phyloP scores from a whole-genome alignment of 1,140 invertebrate genomes.

The Meloidogyne hapla region DNA sequence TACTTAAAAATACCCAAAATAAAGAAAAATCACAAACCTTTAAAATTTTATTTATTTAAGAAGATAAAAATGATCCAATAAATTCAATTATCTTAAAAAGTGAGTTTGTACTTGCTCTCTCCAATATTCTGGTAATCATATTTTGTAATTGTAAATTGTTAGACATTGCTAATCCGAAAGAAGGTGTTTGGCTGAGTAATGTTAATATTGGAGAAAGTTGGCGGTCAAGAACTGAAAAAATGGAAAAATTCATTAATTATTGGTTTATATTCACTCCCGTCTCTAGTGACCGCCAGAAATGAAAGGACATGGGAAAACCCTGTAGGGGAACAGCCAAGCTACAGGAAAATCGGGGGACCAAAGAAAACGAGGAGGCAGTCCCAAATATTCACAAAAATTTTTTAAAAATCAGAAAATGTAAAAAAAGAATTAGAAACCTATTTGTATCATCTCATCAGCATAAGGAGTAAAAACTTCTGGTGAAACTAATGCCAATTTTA shows the following conservation, averaged over 20 bases:
- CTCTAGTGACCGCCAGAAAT: too few species aligned
- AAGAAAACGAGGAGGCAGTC: too few species aligned
- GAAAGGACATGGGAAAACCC: too few species aligned
- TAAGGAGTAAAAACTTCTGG: conserved; percentile 10
- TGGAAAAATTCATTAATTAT: too few species aligned
- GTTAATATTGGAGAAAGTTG: not conserved
- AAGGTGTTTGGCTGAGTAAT: not conserved
- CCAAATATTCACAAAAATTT: too few species aligned
- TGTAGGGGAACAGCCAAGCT: too few species aligned
- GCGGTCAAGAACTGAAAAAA: not conserved
- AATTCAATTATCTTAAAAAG: conserved; percentile 1
- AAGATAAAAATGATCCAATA: not conserved
- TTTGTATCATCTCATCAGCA: conserved; percentile 14
- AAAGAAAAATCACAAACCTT: too few species aligned
- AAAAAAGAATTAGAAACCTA: conserved; percentile 11
- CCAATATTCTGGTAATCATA: not conserved
- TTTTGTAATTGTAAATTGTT: conserved; percentile 6
- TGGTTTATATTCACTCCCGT: too few species aligned
- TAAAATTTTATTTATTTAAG: too few species aligned
- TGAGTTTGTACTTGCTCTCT: not conserved
- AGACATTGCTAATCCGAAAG: not conserved
- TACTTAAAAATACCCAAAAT: too few species aligned
- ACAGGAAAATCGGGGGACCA: too few species aligned
- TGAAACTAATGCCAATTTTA: conserved; percentile 22
- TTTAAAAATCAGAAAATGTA: not conserved